Base-by-base conservation (phyloP, 2,113 vertebrate genomes). In the Campylorhamphus procurvoides region DNA sequence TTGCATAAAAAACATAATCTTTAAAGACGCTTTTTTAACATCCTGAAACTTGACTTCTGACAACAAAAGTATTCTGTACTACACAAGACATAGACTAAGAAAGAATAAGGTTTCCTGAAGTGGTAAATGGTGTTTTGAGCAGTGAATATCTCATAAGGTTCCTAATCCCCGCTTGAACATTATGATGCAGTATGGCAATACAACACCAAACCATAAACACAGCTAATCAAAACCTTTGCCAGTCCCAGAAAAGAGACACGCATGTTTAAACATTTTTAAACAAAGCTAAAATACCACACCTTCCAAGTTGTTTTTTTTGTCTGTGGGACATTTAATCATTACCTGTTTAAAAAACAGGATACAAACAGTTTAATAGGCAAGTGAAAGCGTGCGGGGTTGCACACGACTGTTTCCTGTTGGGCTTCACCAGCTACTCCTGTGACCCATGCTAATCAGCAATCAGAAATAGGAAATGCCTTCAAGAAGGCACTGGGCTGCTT, bases 271-370 rank as follows among this genome's bases (percentile, higher is more conserved):
- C 44, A 71, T 10, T 89, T 79, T 68, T 35, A 84, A 87, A 60
- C 39, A 71, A 91, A 82, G 24, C 28, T 84, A 58, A 55, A 94
- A 94, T n/a, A 77, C 31, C 27, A 18, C 23, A 53, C 47, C 52
- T 73, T 87, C 37, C 49, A 64, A 74, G 24, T 47, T 87, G 22
- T 87, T 42, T 56, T 56, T 29, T 49, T 81, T 74, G 62, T 50
- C 40, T 80, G 52, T 4, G 18, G 89, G 94, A 62, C 35, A 31
- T 52, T 91, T 73, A 76, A 84, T 76, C 59, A 46, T 69, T 60
- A 74, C 13, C 28, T 67, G 29, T 77, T 92, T 74, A 67, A 89
- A 91, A 53, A 74, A 79, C 77, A 89, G 92, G 95, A 90, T 91
- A 77, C 77, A 93, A 94, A 87, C 68, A 63, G 59, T 71, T 93